A percentile compares a stretch with the other conserved stretches of the same genome.
These are phyloP conservation scores for Aspiorhynchus laticeps DNA, from an alignment of 2,113 vertebrate genomes.

Conservation along the genomic window DNA sequence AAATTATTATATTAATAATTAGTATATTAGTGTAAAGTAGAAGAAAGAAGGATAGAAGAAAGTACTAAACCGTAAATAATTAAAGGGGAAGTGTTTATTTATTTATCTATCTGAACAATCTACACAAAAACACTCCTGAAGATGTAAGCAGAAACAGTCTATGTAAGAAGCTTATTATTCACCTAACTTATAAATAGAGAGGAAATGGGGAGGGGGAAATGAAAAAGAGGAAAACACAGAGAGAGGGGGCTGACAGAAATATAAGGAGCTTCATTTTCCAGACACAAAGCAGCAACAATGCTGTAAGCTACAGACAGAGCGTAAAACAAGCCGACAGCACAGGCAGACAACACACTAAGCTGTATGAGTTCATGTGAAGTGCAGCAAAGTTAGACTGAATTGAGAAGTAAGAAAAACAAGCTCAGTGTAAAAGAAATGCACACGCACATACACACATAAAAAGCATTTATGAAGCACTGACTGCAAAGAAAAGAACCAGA, in stretches of 20 bases:
- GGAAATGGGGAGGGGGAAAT: neutral
- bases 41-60: neutral
- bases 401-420: neutral
- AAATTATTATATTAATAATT: no score
- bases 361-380: constrained; percentile 33
- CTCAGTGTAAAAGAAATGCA: neutral
- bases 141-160: neutral
- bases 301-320: constrained; percentile 46
- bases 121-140: neutral
- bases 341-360: neutral
- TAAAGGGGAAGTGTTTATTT: neutral
- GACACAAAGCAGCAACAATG: constrained; percentile 27
- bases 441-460: neutral
- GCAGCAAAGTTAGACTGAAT: constrained; percentile 19
- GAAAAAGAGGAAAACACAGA: constrained; percentile 26
- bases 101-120: neutral
- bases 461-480: neutral
- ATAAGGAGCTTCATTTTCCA: constrained; percentile 17
- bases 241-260: constrained; percentile 10
- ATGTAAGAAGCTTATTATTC: neutral
- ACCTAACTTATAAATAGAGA: neutral
- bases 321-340: constrained; percentile 30
- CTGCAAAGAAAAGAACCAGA: neutral
- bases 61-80: neutral
- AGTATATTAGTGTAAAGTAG: no score